phyloP scores from a whole-genome alignment of 2,888 invertebrate species.

The Sarcophaga caerulescens region DNA sequence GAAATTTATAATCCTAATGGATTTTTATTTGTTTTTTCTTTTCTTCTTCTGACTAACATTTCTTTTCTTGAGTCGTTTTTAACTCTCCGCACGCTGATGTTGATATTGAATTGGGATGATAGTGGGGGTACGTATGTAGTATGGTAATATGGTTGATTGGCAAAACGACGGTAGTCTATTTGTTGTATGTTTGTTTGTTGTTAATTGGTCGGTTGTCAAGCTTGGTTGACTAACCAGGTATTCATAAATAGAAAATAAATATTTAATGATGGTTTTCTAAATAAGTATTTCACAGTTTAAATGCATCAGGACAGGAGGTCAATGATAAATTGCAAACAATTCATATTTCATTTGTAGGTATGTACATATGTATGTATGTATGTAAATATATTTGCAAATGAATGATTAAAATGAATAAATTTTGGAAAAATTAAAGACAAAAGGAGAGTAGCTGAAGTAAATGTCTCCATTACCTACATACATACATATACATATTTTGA shows the following conservation, averaged over 20 bases:
- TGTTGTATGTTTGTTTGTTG: constrained; percentile 56
- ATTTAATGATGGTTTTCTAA: neutral
- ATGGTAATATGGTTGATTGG: constrained; percentile 55
- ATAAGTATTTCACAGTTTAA: neutral
- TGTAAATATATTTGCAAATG: no score
- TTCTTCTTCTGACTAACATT: neutral
- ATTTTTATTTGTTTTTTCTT: constrained; percentile 51
- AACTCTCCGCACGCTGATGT: neutral
- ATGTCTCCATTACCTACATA: no score
- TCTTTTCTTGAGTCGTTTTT: constrained; percentile 32
- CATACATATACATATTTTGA: no score
- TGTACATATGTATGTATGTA: no score
- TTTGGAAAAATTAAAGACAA: no score
- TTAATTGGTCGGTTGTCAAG: constrained; percentile 57
- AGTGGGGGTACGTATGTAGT: constrained; percentile 37
- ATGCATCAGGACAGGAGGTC: neutral
- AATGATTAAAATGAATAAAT: no score
- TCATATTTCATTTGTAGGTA: neutral
- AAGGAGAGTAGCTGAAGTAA: no score
- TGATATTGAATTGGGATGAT: constrained; percentile 6
- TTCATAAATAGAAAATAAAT: neutral
- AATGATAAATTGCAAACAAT: neutral
- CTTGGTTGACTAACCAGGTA: constrained; percentile 39
- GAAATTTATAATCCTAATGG: constrained; percentile 52
- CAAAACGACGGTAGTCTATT: constrained; percentile 64